Evolutionary conservation across 2,797 vertebrate species (phyloP).

Genomic region (Myripristis murdjan): DNA sequence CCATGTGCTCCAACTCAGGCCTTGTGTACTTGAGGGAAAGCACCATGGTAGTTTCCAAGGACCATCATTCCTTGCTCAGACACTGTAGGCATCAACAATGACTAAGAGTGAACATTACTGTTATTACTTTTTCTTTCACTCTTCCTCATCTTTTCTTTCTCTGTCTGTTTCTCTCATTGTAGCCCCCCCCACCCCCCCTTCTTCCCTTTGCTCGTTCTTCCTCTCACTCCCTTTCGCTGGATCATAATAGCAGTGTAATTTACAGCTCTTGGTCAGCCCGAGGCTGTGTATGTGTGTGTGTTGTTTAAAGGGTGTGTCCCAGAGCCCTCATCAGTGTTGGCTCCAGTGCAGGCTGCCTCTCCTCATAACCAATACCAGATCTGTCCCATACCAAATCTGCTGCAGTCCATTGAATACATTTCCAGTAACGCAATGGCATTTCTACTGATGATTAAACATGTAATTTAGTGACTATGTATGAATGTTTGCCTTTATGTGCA

Average conservation of each 20-base stretch:
- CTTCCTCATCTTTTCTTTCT: slow-evolving; percentile 22
- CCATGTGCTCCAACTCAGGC: slow-evolving; percentile 40
- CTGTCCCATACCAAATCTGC: slow-evolving; percentile 62
- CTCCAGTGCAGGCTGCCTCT: slow-evolving; percentile 54
- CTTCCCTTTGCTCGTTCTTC: slow-evolving; percentile 7
- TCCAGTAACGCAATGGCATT: slow-evolving; percentile 35
- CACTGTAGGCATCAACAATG: slow-evolving; percentile 47
- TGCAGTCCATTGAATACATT: slow-evolving; percentile 56
- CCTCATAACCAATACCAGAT: slow-evolving; percentile 71
- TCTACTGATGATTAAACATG: slow-evolving; percentile 19
- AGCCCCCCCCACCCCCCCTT: slow-evolving; percentile 9
- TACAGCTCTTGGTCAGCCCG: slow-evolving; percentile 69
- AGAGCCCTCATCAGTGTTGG: slow-evolving; percentile 68
- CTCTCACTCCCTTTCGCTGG: slow-evolving; percentile 31
- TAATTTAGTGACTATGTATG: background rate
- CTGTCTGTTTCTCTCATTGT: slow-evolving; percentile 51
- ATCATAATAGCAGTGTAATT: slow-evolving; percentile 70
- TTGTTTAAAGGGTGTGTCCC: slow-evolving; percentile 73
- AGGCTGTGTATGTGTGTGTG: slow-evolving; percentile 47
- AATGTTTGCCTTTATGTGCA: background rate
- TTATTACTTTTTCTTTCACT: slow-evolving; percentile 31
- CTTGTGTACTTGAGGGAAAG: slow-evolving; percentile 63
- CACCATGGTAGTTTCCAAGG: slow-evolving; percentile 64
- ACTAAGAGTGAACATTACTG: slow-evolving; percentile 30
- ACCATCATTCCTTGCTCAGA: slow-evolving; percentile 60